These are phyloP conservation scores for Hucho hucho DNA, from an alignment of 2,113 vertebrate species.

Conservation along the genomic window DNA sequence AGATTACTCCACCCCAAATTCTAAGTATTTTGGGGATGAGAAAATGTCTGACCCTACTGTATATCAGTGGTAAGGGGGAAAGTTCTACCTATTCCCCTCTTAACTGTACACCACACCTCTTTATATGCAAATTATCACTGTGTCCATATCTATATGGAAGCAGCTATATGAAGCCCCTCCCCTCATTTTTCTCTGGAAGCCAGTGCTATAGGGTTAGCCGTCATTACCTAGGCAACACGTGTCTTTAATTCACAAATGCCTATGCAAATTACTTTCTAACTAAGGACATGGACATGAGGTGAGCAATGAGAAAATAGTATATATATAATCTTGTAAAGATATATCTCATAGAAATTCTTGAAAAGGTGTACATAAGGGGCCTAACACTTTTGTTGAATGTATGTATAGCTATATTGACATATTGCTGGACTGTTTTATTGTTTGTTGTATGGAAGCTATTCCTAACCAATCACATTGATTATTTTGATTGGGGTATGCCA, in stretches of 20 bases:
- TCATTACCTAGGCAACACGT: slow-evolving; percentile 8
- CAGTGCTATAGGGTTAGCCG: slow-evolving; percentile 3
- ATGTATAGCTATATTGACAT: slow-evolving; percentile 15
- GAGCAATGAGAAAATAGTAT: slow-evolving; percentile 50
- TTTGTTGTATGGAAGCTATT: slow-evolving; percentile 23
- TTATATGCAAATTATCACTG: slow-evolving; percentile 42
- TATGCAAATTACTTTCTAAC: slow-evolving; percentile 29
- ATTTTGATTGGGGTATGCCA: slow-evolving; percentile 42
- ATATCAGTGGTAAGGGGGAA: too few relatives aligned
- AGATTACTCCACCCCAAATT: too few relatives aligned
- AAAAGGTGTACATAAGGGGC: slow-evolving; percentile 27
- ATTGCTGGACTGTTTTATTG: slow-evolving; percentile 14
- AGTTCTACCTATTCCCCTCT: slow-evolving; percentile 11
- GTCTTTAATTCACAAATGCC: slow-evolving; percentile 23
- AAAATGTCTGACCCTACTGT: too few relatives aligned
- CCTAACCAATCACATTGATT: slow-evolving; percentile 7
- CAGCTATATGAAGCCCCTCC: not conserved
- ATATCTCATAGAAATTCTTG: slow-evolving; percentile 10
- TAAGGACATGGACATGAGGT: slow-evolving; percentile 25
- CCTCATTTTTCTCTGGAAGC: not conserved
- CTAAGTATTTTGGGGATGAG: too few relatives aligned
- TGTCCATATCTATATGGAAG: slow-evolving; percentile 20
- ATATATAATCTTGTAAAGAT: slow-evolving; percentile 25
- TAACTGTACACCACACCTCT: slow-evolving; percentile 26
- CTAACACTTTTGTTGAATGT: slow-evolving; percentile 53